These are phyloP conservation scores for Therioaphis trifolii DNA, from an alignment of 2,888 invertebrate species.

Conservation along the genomic window DNA sequence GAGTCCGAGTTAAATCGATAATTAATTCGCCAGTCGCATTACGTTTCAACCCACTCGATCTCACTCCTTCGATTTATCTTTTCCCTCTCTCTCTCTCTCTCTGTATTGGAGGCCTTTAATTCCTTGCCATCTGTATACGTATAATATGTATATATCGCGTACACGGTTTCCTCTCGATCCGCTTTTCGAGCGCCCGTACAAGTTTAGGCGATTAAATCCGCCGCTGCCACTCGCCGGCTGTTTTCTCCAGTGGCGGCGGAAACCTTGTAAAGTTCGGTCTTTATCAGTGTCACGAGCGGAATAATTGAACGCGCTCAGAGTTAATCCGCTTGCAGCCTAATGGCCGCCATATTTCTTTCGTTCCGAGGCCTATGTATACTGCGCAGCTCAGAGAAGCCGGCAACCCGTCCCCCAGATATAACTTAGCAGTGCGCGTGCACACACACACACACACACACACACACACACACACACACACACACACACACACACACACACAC, in stretches of 20 bases:
- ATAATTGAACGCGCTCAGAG: slow-evolving; percentile 55
- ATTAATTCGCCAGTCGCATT: slow-evolving; percentile 1
- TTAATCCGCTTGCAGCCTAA: slow-evolving; percentile 53
- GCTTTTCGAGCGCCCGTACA: not conserved
- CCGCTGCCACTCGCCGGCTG: not conserved
- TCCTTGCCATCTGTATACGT: not conserved
- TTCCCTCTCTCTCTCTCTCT: too few species aligned
- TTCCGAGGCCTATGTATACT: not conserved
- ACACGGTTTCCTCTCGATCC: not conserved
- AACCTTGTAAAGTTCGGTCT: slow-evolving; percentile 57
- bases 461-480: too few species aligned
- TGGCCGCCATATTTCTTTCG: slow-evolving; percentile 56
- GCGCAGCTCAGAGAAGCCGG: too few species aligned
- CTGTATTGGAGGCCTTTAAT: not conserved
- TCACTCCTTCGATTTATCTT: not conserved
- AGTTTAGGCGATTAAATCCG: slow-evolving; percentile 51
- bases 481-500: too few species aligned
- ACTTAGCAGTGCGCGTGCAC: too few species aligned
- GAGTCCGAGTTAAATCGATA: slow-evolving; percentile 1
- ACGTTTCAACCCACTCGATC: not conserved
- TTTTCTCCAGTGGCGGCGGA: slow-evolving; percentile 22
- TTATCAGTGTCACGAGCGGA: slow-evolving; percentile 60
- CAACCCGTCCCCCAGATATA: too few species aligned
- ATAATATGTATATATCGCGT: not conserved
- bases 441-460: too few species aligned